Conservation (phyloP, 2,113 vertebrate species). For the Cettia cetti region DNA sequence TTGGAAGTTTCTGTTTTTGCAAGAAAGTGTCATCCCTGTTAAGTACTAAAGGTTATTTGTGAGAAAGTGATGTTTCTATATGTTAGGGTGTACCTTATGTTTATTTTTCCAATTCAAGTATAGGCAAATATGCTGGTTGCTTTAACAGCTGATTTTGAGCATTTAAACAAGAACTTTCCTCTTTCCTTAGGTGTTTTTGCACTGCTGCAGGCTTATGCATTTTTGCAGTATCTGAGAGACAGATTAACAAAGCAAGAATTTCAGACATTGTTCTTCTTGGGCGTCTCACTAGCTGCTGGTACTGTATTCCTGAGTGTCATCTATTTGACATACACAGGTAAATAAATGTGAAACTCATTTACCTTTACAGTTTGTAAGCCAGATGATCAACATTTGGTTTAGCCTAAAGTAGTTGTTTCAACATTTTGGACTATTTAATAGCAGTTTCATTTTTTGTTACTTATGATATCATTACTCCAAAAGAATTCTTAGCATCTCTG, state of each 20-base stretch:
- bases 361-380: background rate
- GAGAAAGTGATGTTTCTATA: background rate
- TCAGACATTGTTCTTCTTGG: conserved; percentile 93
- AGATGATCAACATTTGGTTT: background rate
- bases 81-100: background rate
- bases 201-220: conserved; percentile 91
- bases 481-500: background rate
- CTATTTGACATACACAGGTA: conserved; percentile 95
- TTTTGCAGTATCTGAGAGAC: conserved; percentile 93
- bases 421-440: background rate
- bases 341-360: background rate
- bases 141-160: background rate
- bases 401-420: background rate
- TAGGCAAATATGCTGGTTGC: background rate
- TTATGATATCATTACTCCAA: background rate
- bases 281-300: conserved; percentile 87
- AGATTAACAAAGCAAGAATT: conserved; percentile 93
- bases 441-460: background rate
- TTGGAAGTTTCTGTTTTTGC: background rate
- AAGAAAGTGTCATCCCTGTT: background rate
- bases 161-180: background rate
- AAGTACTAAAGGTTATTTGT: background rate
- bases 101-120: background rate
- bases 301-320: conserved; percentile 92
- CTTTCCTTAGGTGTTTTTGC: conserved; percentile 89